Evolutionary conservation across 2,797 vertebrate species (phyloP), one percentile per base, ranked within the genome.

Genomic region (Pangasius krempfi): DNA sequence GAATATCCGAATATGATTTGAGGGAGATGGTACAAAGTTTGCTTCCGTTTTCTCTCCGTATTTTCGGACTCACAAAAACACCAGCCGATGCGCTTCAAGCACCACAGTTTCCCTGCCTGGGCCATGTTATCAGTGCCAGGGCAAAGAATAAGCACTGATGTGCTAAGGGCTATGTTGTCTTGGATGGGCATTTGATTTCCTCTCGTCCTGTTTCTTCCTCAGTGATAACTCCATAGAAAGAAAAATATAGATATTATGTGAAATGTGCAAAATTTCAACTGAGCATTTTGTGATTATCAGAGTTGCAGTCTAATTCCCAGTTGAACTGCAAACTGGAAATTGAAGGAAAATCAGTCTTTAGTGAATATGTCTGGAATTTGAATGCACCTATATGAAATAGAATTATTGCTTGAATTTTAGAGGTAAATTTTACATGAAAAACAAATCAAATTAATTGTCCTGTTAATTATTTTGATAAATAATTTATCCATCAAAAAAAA

Each of bases 171-270:
- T 83, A 85, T 86, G 79, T 86, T 88, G 83, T 82, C 87, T 89
- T 87, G 88, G 90, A 68, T 91, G 85, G 37, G 85, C 66, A 73
- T 18, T 85, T 72, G 50, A 88, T 79, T 64, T 84, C 33, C 79
- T 86, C 14, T 79, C 75, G 54, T 88, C 88, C 89, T 76, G 72
- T 47, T 86, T 54, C 70, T 54, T 79, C 9, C 6, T 37, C 62
- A 68, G 62, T 70, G 47, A 37, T 27, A n/a, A 68, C 33, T 30
- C n/a, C 22, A 7, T 18, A 54, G 12, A 75, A 2, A 30, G 8
- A 30, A 75, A 75, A 50, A 47, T 20, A 78, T 54, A 18, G 27
- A 78, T 30, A 30, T 54, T 52, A 56, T 18, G 14, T 33, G n/a
- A 52, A 27, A 78, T 27, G 3, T 50, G 27, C 1, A 22, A 58